Percentiles rank a stretch among this genome's conserved stretches.
These are phyloP conservation scores for Mesocentrotus franciscanus DNA, from an alignment of 53 echinoderm and acorn worm species.

Conservation along the genomic window DNA sequence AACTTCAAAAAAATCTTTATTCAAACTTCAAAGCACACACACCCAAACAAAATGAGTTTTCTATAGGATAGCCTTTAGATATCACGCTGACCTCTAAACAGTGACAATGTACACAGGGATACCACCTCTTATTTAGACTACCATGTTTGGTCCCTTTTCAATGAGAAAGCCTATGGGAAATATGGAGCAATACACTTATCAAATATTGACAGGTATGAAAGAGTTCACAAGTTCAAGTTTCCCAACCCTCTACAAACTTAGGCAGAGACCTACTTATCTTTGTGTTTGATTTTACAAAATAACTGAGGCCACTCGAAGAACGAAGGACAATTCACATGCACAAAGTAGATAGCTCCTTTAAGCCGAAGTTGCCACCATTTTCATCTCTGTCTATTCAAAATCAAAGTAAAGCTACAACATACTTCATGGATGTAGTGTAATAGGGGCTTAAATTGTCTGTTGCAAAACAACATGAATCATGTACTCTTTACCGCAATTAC, in stretches of 20 bases:
- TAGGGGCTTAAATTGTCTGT: neutral
- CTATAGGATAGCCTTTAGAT: neutral
- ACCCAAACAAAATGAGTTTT: slow-evolving; percentile 10
- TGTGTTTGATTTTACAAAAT: neutral
- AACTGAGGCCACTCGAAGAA: neutral
- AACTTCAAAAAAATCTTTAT: neutral
- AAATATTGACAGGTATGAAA: neutral
- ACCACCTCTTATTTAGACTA: slow-evolving; percentile 9
- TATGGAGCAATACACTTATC: slow-evolving; percentile 7
- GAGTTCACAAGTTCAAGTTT: slow-evolving; percentile 6
- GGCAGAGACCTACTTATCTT: neutral
- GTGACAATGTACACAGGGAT: slow-evolving; percentile 12
- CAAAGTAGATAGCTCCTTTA: neutral
- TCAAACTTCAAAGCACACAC: slow-evolving; percentile 37
- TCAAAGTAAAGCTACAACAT: neutral
- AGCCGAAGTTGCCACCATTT: too few relatives aligned
- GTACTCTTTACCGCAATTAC: neutral
- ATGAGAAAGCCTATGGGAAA: neutral
- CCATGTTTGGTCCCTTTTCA: slow-evolving; percentile 16
- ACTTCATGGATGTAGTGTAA: neutral
- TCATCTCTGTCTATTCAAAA: neutral
- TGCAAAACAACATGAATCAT: neutral
- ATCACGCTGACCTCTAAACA: slow-evolving; percentile 6
- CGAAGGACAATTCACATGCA: neutral
- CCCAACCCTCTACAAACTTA: neutral